Evolutionary conservation across 1,140 invertebrate genomes (phyloP).

Genomic region (Caenorhabditis brenneri): DNA sequence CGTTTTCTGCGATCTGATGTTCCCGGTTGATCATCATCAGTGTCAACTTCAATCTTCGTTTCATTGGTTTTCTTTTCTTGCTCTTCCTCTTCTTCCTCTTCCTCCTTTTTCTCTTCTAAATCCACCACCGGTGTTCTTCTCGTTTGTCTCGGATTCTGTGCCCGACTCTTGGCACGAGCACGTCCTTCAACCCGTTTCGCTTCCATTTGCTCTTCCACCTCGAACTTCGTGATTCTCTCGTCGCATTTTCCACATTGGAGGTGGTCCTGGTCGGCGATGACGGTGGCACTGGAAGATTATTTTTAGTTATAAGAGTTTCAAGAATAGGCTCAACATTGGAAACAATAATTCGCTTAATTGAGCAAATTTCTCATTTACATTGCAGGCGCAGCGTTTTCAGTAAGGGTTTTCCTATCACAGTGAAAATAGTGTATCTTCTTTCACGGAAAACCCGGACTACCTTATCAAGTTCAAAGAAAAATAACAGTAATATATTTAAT

Average conservation of each 20-base stretch:
- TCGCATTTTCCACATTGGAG: background rate
- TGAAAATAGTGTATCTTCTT: too few relatives aligned
- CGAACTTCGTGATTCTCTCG: background rate
- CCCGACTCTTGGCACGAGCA: background rate
- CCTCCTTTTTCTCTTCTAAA: background rate
- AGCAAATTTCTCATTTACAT: too few relatives aligned
- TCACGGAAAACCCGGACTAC: too few relatives aligned
- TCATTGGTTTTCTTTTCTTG: background rate
- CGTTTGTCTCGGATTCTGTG: background rate
- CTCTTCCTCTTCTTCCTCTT: background rate
- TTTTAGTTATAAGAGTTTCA: background rate
- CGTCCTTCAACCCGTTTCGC: background rate
- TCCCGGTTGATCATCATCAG: too few relatives aligned
- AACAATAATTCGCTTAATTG: too few relatives aligned
- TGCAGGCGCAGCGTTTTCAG: too few relatives aligned
- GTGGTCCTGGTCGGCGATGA: background rate
- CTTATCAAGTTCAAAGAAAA: too few relatives aligned
- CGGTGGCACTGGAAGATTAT: background rate
- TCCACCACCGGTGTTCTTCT: background rate
- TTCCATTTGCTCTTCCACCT: background rate
- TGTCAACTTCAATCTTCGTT: background rate
- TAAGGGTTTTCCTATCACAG: too few relatives aligned
- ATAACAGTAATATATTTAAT: too few relatives aligned
- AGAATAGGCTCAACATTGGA: too few relatives aligned
- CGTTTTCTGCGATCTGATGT: too few relatives aligned